Percentiles rank a stretch among this genome's conserved stretches.
Evolutionary conservation across 2,888 invertebrate genomes (phyloP).

Genomic region (Itoplectis maculator): DNA sequence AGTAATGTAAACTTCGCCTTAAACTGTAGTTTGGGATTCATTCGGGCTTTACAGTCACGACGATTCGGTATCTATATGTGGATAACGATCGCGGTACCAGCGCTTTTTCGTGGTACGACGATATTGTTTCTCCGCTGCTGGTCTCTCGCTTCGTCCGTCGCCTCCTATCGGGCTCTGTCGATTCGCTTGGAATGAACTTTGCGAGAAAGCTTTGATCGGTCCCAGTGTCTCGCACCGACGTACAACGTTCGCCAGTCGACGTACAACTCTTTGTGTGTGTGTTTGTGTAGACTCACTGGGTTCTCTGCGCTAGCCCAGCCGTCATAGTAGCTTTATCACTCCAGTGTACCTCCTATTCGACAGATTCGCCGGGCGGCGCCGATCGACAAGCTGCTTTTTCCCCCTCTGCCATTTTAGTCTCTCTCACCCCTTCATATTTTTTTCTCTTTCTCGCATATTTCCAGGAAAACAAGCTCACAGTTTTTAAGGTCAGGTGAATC

Average conservation of each 20-base stretch:
- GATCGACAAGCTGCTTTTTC: slow-evolving; percentile 21
- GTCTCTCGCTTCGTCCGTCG: background rate
- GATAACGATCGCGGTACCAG: background rate
- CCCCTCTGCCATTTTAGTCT: background rate
- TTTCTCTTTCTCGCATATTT: background rate
- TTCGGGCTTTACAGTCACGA: background rate
- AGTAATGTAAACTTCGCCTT: slow-evolving; percentile 1
- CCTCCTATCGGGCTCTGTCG: slow-evolving; percentile 59
- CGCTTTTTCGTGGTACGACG: background rate
- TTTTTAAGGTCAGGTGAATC: background rate
- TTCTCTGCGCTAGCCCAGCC: background rate
- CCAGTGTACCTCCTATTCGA: slow-evolving; percentile 15
- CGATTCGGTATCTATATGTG: background rate
- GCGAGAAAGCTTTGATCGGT: slow-evolving; percentile 74
- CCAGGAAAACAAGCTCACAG: background rate
- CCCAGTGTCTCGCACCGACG: slow-evolving; percentile 25
- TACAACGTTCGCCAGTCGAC: slow-evolving; percentile 3
- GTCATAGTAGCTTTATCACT: slow-evolving; percentile 35
- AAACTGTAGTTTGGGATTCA: slow-evolving; percentile 21
- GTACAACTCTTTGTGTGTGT: background rate
- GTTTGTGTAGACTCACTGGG: background rate
- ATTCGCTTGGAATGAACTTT: slow-evolving; percentile 76
- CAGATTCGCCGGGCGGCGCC: slow-evolving; percentile 21
- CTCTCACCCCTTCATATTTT: background rate
- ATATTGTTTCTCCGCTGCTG: slow-evolving; percentile 20